Conservation (phyloP, 1,140 invertebrate species). For the Drosophila kepulauana region DNA sequence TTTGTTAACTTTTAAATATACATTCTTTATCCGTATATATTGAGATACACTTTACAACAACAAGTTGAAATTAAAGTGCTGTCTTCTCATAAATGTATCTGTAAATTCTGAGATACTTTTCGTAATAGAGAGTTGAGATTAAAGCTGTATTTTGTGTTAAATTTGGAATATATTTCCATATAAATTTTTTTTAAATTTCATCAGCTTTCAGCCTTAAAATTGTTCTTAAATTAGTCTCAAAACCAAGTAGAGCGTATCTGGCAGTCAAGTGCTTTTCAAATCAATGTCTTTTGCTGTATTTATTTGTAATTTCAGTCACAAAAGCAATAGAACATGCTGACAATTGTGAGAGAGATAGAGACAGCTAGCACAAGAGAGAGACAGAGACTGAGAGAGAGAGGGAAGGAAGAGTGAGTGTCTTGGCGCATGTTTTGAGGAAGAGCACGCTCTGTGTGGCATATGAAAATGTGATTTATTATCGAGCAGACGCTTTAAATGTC, state of each 20-base stretch:
- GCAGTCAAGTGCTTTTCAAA: neutral
- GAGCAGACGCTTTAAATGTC: conserved; percentile 76
- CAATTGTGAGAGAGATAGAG: conserved; percentile 8
- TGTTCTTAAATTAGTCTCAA: too few relatives aligned
- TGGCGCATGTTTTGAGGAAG: conserved; percentile 58
- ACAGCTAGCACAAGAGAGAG: neutral
- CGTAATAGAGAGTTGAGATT: too few relatives aligned
- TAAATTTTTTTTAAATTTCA: too few relatives aligned
- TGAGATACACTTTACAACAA: too few relatives aligned
- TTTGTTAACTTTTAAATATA: too few relatives aligned
- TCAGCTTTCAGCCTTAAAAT: too few relatives aligned
- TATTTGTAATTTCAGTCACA: conserved; percentile 63
- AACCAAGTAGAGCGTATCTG: too few relatives aligned
- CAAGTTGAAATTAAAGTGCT: too few relatives aligned
- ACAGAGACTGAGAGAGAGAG: neutral
- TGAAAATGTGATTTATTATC: conserved; percentile 81
- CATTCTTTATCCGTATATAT: too few relatives aligned
- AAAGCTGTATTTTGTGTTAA: too few relatives aligned
- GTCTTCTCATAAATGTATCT: too few relatives aligned
- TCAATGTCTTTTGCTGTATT: neutral
- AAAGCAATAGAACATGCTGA: conserved; percentile 57
- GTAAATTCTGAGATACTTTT: neutral
- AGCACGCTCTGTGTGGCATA: conserved; percentile 45
- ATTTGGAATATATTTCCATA: too few relatives aligned
- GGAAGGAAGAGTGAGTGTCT: conserved; percentile 28